Conservation (phyloP, 37 sponge, comb jelly and placozoan genomes). For the Petrosia ficiformis region DNA sequence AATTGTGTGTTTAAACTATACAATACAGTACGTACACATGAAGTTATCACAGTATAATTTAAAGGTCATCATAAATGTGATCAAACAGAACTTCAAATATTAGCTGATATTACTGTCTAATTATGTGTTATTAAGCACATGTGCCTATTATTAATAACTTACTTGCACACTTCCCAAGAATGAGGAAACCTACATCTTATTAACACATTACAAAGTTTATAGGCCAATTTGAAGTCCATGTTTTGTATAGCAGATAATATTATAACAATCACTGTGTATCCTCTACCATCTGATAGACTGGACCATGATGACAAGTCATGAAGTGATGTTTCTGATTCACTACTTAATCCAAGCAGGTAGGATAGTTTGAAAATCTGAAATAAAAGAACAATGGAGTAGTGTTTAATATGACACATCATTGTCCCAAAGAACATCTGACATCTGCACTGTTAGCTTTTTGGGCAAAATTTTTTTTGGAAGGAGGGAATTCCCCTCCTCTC, state of each 20-base stretch:
- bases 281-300: constrained; percentile 36
- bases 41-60: too few relatives aligned
- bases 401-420: neutral
- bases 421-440: neutral
- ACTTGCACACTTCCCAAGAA: constrained; percentile 69
- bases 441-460: neutral
- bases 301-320: neutral
- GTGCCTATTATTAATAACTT: too few relatives aligned
- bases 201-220: constrained; percentile 40
- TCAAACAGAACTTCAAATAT: neutral
- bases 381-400: neutral
- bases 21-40: too few relatives aligned
- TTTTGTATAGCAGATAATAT: constrained; percentile 43
- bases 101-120: too few relatives aligned
- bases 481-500: neutral
- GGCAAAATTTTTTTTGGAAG: neutral
- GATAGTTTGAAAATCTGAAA: constrained; percentile 37
- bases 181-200: constrained; percentile 26
- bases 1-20: neutral
- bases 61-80: neutral
- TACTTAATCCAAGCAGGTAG: constrained; percentile 37
- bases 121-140: neutral
- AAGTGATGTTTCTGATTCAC: neutral
- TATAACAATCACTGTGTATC: constrained; percentile 49
- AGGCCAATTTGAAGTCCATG: constrained; percentile 41